Conservation (phyloP, 2,113 vertebrate genomes). For the Emydura subglobosa region DNA sequence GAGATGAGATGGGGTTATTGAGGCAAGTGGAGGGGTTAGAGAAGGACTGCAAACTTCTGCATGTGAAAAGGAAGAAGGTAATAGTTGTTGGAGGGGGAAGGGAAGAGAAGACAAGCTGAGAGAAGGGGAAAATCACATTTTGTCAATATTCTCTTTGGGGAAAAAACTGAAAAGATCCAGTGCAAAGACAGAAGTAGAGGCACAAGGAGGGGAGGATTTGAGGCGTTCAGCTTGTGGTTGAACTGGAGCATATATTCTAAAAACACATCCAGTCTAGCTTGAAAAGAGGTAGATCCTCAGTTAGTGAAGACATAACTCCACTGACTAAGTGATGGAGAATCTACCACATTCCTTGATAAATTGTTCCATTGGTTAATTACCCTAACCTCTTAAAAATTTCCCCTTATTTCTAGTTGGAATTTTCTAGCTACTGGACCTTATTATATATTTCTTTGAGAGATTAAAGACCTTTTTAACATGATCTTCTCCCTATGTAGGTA, state of each 20-base stretch:
- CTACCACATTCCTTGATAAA: not conserved
- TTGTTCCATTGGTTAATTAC: not conserved
- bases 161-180: not conserved
- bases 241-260: not conserved
- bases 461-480: not conserved
- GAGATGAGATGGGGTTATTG: not conserved
- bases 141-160: not conserved
- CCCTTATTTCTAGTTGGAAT: not conserved
- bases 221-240: not conserved
- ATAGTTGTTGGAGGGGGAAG: not conserved
- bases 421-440: not conserved
- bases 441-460: not conserved
- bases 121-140: not conserved
- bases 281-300: not conserved
- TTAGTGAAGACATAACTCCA: not conserved
- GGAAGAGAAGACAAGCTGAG: not conserved
- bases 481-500: not conserved
- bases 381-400: not conserved
- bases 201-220: not conserved
- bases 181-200: not conserved
- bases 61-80: not conserved
- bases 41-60: not conserved
- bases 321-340: not conserved
- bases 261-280: not conserved
- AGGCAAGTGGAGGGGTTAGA: not conserved